phyloP scores from a whole-genome alignment of 1,140 invertebrate genomes.

The Rhopalosiphum maidis region DNA sequence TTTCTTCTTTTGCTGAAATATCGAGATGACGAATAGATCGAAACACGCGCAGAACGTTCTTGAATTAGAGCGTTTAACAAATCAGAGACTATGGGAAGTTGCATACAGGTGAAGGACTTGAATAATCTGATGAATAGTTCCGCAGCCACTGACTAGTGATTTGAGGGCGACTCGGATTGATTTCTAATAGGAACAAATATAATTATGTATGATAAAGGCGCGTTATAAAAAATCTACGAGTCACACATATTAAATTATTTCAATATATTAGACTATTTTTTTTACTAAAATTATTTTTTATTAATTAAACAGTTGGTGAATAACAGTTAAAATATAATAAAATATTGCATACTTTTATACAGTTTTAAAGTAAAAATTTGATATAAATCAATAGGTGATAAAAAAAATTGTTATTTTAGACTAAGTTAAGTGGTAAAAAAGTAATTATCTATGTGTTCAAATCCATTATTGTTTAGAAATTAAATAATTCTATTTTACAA shows the following conservation, averaged over 20 bases:
- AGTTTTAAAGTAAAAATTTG: not conserved
- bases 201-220: not conserved
- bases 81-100: too few relatives aligned
- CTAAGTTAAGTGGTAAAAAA: not conserved
- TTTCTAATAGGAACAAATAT: not conserved
- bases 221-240: not conserved
- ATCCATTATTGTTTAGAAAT: not conserved
- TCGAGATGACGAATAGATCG: too few relatives aligned
- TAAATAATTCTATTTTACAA: not conserved
- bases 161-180: not conserved
- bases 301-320: not conserved
- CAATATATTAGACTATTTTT: not conserved
- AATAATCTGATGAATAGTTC: too few relatives aligned
- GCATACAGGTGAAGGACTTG: too few relatives aligned
- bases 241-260: not conserved
- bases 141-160: not conserved
- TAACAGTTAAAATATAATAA: not conserved
- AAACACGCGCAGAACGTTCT: too few relatives aligned
- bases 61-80: too few relatives aligned
- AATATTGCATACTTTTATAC: not conserved
- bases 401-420: not conserved
- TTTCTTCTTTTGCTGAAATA: too few relatives aligned
- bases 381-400: not conserved
- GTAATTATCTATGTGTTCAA: not conserved
- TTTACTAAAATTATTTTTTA: not conserved